Evolutionary conservation across 1,140 invertebrate genomes (phyloP), one percentile per base, ranked within the genome.

Genomic region (Globodera ellingtonae): DNA sequence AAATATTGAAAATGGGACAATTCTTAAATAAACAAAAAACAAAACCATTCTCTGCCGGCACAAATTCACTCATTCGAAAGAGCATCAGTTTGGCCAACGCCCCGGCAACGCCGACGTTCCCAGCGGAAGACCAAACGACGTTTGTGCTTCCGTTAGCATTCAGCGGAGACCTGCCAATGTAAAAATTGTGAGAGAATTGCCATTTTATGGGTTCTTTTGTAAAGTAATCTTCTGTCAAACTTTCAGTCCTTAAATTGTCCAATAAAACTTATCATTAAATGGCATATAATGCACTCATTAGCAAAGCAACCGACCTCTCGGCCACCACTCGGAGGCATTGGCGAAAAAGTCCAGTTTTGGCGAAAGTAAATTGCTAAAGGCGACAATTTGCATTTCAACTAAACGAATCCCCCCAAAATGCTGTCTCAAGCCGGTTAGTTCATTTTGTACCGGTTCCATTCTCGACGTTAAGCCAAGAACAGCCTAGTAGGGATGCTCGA

Each of bases 41-140:
- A 4, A 35, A 35, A 75, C 73, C 73, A 47, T 77, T 77, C 47
- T 77, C 75, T 47, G 75, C 75, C 48, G 65, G 62, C 44, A 77
- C 24, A 67, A 62, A 77, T 70, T 77, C 75, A 47, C 56, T 44
- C 75, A 77, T 69, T 50, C 75, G 52, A 67, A 59, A 70, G 21
- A 77, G 56, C 75, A 77, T 77, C 69, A 77, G 48, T 62, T 62
- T 59, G 8, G 59, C 75, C 13, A 77, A 47, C 13, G 48, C 75
- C 13, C 56, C 75, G 47, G 75, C 75, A 48, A 77, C 24, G 13
- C 75, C 75, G 35, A 18, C 46, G 13, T 69, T 59, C 3, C 10
- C 62, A 21, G 52, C 24, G 48, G 48, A 77, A 44, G 75, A 70
- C 18, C 52, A 62, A 35, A 77, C 69, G 50, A 77, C 75, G 48